Evolutionary conservation across 1,140 invertebrate genomes (phyloP), one percentile per base, ranked within the genome.

Genomic region (Bombus cullumanus): DNA sequence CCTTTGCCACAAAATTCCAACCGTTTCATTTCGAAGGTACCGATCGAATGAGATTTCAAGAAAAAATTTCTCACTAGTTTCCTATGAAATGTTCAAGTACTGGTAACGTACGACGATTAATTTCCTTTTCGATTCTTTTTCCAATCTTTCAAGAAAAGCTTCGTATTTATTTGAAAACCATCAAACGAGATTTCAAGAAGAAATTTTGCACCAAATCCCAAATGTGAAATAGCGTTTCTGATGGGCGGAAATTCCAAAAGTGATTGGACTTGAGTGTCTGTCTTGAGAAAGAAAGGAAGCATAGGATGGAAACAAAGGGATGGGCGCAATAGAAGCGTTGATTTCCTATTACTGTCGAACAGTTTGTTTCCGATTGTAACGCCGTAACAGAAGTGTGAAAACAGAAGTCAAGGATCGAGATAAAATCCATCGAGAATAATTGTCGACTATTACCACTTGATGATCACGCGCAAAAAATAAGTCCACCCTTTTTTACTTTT

Each of bases 321-420:
- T 12, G 13, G 15, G 3, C 28, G 18, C 25, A 28, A 28, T 13
- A 6, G 37, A 18, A 2, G 28, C 8, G 57, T 77, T 37, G 39
- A 64, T 78, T 53, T 80, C 4, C 43, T 69, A 9, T 80, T 74
- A 57, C 74, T 34, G 15, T 8, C 37, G 31, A 6, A 28, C 57
- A 37, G 41, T 82, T 64, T 74, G n/a, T 62, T 66, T 39, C n/a
- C 81, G 6, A 83, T 39, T 28, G 39, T 31, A 37, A 31, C n/a
- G 34, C 4, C 6, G 28, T 39, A 22, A 66, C 4, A 10, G 4
- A 41, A 15, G 5, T 6, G 25, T 25, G 25, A 34, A 9, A 22
- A 41, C 22, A 22, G 34, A 39, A 31, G 3, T 18, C n/a, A 68
- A 39, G 31, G 64, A 18, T 37, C 81, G 31, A 5, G 28, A 22